Conservation (phyloP, 2,113 vertebrate species). For the Megaceryle torquata region DNA sequence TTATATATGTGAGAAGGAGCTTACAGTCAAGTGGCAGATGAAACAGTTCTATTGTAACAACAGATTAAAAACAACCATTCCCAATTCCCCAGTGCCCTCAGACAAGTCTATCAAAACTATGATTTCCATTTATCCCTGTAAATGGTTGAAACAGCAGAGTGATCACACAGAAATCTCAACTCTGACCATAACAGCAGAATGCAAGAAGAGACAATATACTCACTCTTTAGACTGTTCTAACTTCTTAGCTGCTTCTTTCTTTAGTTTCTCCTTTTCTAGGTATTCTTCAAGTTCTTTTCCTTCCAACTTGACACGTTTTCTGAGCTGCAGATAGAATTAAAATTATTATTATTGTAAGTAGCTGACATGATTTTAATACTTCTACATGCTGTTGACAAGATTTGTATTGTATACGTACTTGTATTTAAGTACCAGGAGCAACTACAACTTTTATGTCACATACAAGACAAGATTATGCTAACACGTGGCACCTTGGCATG, state of each 20-base stretch:
- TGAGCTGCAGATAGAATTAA: slow-evolving; percentile 75
- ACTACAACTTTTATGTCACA: neutral
- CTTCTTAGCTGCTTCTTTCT: slow-evolving; percentile 97
- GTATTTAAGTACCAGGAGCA: neutral
- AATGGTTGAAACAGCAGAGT: neutral
- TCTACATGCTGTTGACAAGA: neutral
- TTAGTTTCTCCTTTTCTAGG: slow-evolving; percentile 92
- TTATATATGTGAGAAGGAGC: neutral
- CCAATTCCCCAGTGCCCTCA: neutral
- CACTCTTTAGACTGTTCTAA: slow-evolving; percentile 98
- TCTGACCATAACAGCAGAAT: neutral
- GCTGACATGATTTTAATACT: neutral
- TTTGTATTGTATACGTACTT: neutral
- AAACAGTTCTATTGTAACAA: neutral
- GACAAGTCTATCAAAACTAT: neutral
- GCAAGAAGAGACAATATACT: slow-evolving; percentile 46
- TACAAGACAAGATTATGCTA: neutral
- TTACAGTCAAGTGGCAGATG: neutral
- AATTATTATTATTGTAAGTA: neutral
- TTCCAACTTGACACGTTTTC: slow-evolving; percentile 94
- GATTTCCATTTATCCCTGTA: neutral
- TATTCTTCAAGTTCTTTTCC: slow-evolving; percentile 96
- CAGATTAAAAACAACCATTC: neutral
- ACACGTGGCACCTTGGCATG: rapidly evolving
- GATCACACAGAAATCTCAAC: neutral